phyloP scores from a whole-genome alignment of 2,113 vertebrate genomes.

The Ginglymostoma cirratum region DNA sequence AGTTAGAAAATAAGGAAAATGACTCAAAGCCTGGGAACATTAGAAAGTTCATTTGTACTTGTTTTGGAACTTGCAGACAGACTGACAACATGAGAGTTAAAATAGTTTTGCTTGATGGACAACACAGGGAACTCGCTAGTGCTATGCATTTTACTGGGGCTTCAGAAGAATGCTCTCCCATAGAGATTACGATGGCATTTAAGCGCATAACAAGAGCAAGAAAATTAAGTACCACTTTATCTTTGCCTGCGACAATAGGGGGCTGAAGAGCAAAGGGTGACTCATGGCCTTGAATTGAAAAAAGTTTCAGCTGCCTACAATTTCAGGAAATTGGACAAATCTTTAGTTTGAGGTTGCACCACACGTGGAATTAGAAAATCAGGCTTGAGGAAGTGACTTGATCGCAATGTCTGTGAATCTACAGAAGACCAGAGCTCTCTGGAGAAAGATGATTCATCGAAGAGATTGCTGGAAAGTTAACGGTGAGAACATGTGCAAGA shows the following conservation, averaged over 20 bases:
- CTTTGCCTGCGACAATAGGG: background rate
- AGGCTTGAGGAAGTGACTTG: background rate
- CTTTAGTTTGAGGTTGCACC: background rate
- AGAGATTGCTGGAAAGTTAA: background rate
- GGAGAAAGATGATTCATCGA: background rate
- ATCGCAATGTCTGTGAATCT: background rate
- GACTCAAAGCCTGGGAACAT: background rate
- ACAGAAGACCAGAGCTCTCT: background rate
- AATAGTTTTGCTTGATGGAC: background rate
- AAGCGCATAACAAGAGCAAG: background rate
- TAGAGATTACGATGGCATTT: background rate
- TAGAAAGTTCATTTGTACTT: background rate
- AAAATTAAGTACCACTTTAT: background rate
- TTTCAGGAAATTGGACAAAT: background rate
- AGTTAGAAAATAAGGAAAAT: background rate
- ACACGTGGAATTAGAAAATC: background rate
- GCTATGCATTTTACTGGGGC: background rate
- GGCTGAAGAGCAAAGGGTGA: background rate
- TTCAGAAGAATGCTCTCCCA: background rate
- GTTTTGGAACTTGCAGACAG: background rate
- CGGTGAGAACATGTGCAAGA: background rate
- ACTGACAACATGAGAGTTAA: background rate
- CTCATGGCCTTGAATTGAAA: background rate
- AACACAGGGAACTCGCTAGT: background rate
- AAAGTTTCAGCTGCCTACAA: background rate